A percentile compares a stretch with the other conserved stretches of the same genome.
Conservation (phyloP, 2,888 invertebrate genomes). For the Lepidonotus clava region DNA sequence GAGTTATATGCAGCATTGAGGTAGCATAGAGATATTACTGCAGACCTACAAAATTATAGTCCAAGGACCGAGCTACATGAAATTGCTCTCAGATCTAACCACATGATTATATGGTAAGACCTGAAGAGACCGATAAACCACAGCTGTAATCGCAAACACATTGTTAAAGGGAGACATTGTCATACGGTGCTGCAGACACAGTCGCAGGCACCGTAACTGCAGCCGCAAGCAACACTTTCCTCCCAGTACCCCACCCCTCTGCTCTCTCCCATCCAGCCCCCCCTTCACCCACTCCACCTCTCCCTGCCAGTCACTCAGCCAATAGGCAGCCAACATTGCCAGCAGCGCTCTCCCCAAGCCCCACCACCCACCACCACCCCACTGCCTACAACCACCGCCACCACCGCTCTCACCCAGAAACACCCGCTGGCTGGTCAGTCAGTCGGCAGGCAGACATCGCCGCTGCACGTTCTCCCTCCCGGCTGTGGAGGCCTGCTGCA, state of each 20-base stretch:
- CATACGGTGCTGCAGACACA: too few relatives aligned
- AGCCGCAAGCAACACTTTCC: background rate
- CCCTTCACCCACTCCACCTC: background rate
- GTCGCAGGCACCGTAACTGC: background rate
- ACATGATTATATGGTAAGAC: too few relatives aligned
- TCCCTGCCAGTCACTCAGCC: background rate
- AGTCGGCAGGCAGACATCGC: background rate
- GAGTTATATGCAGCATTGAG: too few relatives aligned
- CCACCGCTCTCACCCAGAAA: background rate
- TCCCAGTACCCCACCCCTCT: background rate
- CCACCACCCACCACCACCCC: background rate
- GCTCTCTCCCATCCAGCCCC: background rate
- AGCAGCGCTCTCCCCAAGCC: background rate
- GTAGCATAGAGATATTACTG: too few relatives aligned
- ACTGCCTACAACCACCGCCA: background rate
- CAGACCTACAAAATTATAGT: too few relatives aligned
- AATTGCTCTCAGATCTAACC: too few relatives aligned
- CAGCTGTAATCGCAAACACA: too few relatives aligned
- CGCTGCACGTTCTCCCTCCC: background rate
- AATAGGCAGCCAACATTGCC: too few relatives aligned
- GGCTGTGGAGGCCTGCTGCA: background rate
- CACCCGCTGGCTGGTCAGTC: background rate
- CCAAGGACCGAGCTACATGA: too few relatives aligned
- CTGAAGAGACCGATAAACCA: too few relatives aligned
- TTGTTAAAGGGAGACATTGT: too few relatives aligned